These are phyloP conservation scores for Radopholus similis DNA, from an alignment of 1,140 invertebrate genomes.

Conservation along the genomic window DNA sequence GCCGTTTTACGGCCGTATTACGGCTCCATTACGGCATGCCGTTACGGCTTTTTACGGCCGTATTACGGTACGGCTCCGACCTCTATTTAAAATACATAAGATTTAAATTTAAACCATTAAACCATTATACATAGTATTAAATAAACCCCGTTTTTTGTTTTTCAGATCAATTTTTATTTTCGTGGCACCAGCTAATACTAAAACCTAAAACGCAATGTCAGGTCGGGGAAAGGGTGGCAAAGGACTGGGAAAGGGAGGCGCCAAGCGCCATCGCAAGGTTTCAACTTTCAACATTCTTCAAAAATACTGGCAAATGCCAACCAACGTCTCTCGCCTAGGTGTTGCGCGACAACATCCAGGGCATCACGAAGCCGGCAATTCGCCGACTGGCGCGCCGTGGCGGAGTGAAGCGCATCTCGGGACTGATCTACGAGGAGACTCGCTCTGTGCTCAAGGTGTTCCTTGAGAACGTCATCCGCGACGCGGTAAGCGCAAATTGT, in stretches of 20 bases:
- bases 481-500: slow-evolving; percentile 9
- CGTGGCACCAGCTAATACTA: not conserved
- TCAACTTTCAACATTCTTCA: slow-evolving; percentile 70
- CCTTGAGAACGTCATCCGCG: slow-evolving; percentile 13
- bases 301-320: not conserved
- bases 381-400: slow-evolving; percentile 71
- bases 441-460: slow-evolving; percentile 45
- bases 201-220: slow-evolving; percentile 25
- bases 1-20: too few species aligned
- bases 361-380: slow-evolving; percentile 71
- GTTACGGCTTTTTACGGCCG: not conserved
- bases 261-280: slow-evolving; percentile 69
- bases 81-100: not conserved
- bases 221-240: slow-evolving; percentile 70
- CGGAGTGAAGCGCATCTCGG: slow-evolving; percentile 74
- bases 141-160: not conserved
- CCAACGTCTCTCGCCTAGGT: slow-evolving; percentile 38
- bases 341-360: slow-evolving; percentile 69
- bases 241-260: slow-evolving; percentile 70
- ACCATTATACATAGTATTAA: too few species aligned
- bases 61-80: too few species aligned
- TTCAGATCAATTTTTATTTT: not conserved
- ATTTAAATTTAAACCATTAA: slow-evolving; percentile 2
- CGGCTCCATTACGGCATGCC: too few species aligned
- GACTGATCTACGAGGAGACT: slow-evolving; percentile 69